Evolutionary conservation across 2,888 invertebrate species (phyloP).

Genomic region (Choristoneura rosaceana): DNA sequence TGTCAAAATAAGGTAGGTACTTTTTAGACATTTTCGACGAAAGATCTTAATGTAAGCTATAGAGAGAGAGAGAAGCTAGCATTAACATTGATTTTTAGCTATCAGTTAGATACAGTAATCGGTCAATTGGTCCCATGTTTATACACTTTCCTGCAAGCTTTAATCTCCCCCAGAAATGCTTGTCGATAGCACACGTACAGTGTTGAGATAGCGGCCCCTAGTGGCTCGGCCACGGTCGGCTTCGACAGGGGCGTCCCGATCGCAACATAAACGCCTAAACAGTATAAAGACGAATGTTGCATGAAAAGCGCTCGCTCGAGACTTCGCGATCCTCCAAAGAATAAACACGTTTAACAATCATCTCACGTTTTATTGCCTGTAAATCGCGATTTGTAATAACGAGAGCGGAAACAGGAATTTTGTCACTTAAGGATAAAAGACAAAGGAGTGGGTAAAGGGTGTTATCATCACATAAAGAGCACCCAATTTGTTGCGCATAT

Average conservation of each 20-base stretch:
- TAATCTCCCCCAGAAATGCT: conserved; percentile 4
- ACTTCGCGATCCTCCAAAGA: conserved; percentile 23
- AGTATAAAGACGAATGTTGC: conserved; percentile 44
- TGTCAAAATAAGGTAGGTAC: neutral
- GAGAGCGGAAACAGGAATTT: conserved; percentile 43
- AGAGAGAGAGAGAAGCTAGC: neutral
- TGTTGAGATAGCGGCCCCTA: conserved; percentile 3
- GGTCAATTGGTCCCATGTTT: conserved; percentile 1
- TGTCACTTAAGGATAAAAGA: conserved; percentile 31
- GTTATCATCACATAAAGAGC: conserved; percentile 6
- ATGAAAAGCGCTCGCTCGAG: conserved; percentile 43
- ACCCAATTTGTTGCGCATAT: conserved; percentile 3
- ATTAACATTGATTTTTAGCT: neutral
- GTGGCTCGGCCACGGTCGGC: conserved; percentile 7
- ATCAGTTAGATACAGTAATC: neutral
- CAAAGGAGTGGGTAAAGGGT: conserved; percentile 7
- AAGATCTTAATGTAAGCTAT: neutral
- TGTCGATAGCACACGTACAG: conserved; percentile 4
- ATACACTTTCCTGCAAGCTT: conserved; percentile 3
- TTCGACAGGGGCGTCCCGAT: neutral
- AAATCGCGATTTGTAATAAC: conserved; percentile 52
- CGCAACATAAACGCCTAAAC: conserved; percentile 46
- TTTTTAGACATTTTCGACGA: neutral
- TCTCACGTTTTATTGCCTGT: conserved; percentile 53
- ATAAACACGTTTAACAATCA: conserved; percentile 48